phyloP scores from a whole-genome alignment of 2,888 invertebrate species.

The Nebria salina region DNA sequence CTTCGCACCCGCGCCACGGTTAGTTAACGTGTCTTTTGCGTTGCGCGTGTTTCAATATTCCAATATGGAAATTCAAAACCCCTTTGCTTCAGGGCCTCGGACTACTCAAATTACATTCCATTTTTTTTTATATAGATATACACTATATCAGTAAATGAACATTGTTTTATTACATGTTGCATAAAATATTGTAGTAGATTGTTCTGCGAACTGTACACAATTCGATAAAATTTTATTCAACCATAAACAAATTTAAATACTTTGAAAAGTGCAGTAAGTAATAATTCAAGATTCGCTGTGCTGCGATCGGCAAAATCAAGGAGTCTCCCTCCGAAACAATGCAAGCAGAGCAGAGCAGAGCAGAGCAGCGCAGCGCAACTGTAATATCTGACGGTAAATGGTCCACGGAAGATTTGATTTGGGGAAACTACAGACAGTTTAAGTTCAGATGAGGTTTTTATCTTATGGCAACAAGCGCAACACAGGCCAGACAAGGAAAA shows the following conservation, averaged over 20 bases:
- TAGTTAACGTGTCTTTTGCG: slow-evolving; percentile 49
- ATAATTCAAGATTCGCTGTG: slow-evolving; percentile 35
- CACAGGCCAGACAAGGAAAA: slow-evolving; percentile 5
- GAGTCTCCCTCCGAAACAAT: slow-evolving; percentile 33
- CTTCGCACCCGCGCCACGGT: slow-evolving; percentile 51
- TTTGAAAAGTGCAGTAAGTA: slow-evolving; percentile 30
- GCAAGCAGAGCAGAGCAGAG: not conserved
- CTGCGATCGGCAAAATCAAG: slow-evolving; percentile 26
- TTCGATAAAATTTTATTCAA: slow-evolving; percentile 15
- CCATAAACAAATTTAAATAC: slow-evolving; percentile 31
- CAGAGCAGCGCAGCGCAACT: not conserved
- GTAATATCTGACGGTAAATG: slow-evolving; percentile 44
- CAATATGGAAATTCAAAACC: slow-evolving; percentile 26
- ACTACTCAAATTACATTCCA: not conserved
- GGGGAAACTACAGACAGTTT: slow-evolving; percentile 54
- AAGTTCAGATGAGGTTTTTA: slow-evolving; percentile 58
- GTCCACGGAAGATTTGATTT: slow-evolving; percentile 51
- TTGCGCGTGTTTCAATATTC: slow-evolving; percentile 28
- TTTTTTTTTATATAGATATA: not conserved
- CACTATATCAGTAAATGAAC: no score
- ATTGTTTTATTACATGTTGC: no score
- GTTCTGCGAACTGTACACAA: not conserved
- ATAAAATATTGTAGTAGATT: not conserved
- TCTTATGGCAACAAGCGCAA: slow-evolving; percentile 49
- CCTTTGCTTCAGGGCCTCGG: not conserved